These are phyloP conservation scores for Cyrtonyx montezumae DNA, from an alignment of 2,113 vertebrate genomes.

Conservation along the genomic window DNA sequence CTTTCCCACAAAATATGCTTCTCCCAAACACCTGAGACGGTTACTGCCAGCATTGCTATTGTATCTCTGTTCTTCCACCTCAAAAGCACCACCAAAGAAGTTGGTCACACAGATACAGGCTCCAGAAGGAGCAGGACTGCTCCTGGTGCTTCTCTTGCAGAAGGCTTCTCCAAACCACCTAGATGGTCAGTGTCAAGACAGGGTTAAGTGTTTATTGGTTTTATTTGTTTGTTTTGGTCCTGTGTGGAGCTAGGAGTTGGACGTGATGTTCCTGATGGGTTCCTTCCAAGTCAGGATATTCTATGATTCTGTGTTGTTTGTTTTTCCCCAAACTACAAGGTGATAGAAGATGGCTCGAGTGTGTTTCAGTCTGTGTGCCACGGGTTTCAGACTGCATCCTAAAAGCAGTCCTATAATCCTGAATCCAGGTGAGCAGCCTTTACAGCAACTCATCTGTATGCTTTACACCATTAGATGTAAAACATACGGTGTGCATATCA, in stretches of 20 bases:
- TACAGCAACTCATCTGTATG: background rate
- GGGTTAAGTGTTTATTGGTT: background rate
- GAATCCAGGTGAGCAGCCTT: background rate
- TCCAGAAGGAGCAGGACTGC: background rate
- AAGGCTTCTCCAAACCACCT: background rate
- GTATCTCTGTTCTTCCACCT: background rate
- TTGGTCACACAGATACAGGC: background rate
- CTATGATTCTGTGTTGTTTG: background rate
- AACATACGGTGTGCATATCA: too few relatives aligned
- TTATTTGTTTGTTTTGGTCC: background rate
- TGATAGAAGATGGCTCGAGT: background rate
- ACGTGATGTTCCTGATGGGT: too few relatives aligned
- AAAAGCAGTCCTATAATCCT: background rate
- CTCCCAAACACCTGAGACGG: background rate
- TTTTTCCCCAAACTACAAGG: background rate
- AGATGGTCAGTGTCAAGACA: background rate
- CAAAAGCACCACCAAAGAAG: background rate
- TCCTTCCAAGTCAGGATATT: too few relatives aligned
- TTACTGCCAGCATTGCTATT: background rate
- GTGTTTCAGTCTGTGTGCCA: rapidly evolving
- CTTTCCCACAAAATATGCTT: background rate
- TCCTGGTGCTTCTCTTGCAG: background rate
- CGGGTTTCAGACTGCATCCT: background rate
- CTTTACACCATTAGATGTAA: background rate
- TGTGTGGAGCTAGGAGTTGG: too few relatives aligned